Evolutionary conservation across 2,797 vertebrate species (phyloP), one percentile per base, ranked within the genome.

Genomic region (Gambusia yucatana): DNA sequence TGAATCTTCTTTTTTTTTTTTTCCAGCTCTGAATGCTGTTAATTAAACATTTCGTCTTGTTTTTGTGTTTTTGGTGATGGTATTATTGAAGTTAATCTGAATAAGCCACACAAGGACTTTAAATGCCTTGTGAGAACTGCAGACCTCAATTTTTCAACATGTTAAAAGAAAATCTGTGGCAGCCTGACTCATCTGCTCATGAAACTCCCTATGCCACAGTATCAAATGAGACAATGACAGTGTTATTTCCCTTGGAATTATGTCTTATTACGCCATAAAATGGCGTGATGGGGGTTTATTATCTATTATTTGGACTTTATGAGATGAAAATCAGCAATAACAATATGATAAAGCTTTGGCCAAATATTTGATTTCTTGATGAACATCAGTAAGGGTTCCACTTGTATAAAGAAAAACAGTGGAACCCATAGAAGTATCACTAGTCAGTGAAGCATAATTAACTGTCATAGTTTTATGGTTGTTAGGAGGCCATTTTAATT

Each of bases 371-470:
- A 59, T 59, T 14, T 61, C 13, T 61, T 33, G 28, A 6, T 61
- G 4, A 61, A 61, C 14, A 10, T 65, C 33, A 36, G 61, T 36
- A 36, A 57, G 6, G 13, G 3, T 61, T 11, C 13, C 57, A 30
- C 28, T 33, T 30, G 14, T 61, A 17, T 36, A 30, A 33, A 36
- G 33, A 63, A 46, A 65, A 20, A 14, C 74, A 44, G 10, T 20
- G 50, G 10, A 76, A 63, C 36, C 72, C 6, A 43, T 79, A 17
- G 61, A 44, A 75, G 28, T 4, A 47, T 78, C 17, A 48, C 47
- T 3, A 67, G 7, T 36, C 28, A 8, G 2, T 63, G 16, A 30
- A 3, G 16, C 33, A 36, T 20, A 9, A 22, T 36, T 20, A 9
- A 3, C n/a, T 59, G n/a, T 59, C 28, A 30, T 30, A 13, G n/a